Base-by-base conservation (phyloP, 2,113 vertebrate species). In the Macquaria australasica region DNA sequence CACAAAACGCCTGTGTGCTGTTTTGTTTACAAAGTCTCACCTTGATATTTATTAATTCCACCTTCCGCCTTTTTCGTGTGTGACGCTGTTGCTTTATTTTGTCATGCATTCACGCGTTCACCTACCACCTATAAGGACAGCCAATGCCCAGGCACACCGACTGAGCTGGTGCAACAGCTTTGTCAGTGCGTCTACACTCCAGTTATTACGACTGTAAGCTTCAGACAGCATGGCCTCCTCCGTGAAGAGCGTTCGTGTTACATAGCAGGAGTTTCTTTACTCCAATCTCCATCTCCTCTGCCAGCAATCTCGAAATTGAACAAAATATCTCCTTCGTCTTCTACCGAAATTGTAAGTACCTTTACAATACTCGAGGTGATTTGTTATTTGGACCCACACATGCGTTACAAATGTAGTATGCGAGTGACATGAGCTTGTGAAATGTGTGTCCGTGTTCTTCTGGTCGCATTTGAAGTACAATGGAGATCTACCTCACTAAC, bases 141-240 rank as follows among this genome's bases (percentile, higher is more conserved):
- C 2, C 1, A n/a, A 25, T 8, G 34, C 37, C 0, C 1, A 3
- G 6, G 16, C 23, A 48, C 76, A 72, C 21, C 2, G 25, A 8
- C 8, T 11, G 15, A 78, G 10, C 12, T 2, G 34, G 28, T 14
- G 0, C 6, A 48, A 67, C 12, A 34, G 48, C 21, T 72, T 84
- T 88, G 7, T 56, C 25, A 23, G 43, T 90, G 93, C 89, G 82
- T 8, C 7, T 41, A 2, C 90, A 89, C 28, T 48, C 0, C 20
- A 8, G 71, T 39, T 68, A 92, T 92, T 95, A 95, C 94, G 92
- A 74, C 51, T 10, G 16, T 25, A 9, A 63, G 37, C 70, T 62
- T 5, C 55, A 68, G 1, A 72, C 83, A 89, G 25, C 79, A 92
- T 95, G 95, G 94, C 93, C 1, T 88, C 93, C 58, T 87, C 83